Conservation (phyloP, 1,140 invertebrate species). For the Drosophila willistoni region DNA sequence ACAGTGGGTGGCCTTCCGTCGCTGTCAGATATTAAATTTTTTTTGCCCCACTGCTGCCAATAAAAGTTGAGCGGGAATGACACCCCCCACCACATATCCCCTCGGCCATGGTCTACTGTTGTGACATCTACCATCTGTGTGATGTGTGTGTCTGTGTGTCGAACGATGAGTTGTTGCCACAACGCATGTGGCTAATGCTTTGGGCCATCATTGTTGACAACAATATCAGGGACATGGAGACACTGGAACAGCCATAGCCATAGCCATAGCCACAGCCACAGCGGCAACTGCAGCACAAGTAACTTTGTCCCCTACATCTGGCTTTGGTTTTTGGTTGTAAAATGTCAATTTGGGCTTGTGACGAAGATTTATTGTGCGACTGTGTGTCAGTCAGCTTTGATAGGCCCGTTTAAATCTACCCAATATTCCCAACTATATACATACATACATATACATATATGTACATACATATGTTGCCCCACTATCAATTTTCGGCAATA, state of each 20-base stretch:
- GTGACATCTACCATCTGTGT: conserved; percentile 52
- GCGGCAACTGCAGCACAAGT: conserved; percentile 50
- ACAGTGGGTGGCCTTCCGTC: conserved; percentile 24
- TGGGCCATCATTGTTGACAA: conserved; percentile 79
- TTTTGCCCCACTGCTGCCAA: conserved; percentile 37
- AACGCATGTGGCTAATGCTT: conserved; percentile 78
- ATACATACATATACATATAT: conserved; percentile 18
- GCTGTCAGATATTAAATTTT: conserved; percentile 69
- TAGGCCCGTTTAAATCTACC: conserved; percentile 60
- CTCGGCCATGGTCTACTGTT: conserved; percentile 10
- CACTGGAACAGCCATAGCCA: conserved; percentile 3
- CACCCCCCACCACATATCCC: conserved; percentile 12
- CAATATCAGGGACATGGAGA: conserved; percentile 61
- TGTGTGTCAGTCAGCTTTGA: conserved; percentile 49
- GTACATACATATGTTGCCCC: conserved; percentile 23
- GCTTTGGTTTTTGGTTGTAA: conserved; percentile 67
- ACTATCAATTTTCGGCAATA: conserved; percentile 33
- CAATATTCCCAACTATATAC: conserved; percentile 30
- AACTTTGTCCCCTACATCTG: conserved; percentile 57
- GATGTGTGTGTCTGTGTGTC: conserved; percentile 33
- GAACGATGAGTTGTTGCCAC: conserved; percentile 67
- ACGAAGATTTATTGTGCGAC: conserved; percentile 80
- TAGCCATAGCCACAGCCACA: conserved; percentile 21
- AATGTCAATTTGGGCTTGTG: conserved; percentile 80
- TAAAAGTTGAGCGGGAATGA: conserved; percentile 49